Evolutionary conservation across 1,140 invertebrate species (phyloP).

Genomic region (Drosophila nebulosa): DNA sequence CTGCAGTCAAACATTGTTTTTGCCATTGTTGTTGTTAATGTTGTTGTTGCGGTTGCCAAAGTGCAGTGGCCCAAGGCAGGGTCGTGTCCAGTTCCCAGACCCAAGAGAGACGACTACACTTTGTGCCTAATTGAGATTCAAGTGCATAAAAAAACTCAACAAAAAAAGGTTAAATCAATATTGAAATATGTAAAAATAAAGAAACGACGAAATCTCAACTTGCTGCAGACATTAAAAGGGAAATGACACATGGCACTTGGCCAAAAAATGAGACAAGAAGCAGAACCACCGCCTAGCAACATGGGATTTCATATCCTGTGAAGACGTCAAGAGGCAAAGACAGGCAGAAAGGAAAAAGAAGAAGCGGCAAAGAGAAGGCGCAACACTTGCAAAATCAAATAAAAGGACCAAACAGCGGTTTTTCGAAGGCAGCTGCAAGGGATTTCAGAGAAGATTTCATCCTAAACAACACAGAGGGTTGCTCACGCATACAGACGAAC

Average conservation of each 20-base stretch:
- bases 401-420: constrained; percentile 35
- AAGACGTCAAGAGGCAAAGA: neutral
- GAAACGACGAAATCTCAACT: neutral
- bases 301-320: constrained; percentile 29
- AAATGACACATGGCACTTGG: neutral
- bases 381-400: constrained; percentile 75
- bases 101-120: constrained; percentile 7
- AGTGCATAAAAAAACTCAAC: constrained; percentile 40
- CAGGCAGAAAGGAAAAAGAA: neutral
- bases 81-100: constrained; percentile 38
- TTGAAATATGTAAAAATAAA: constrained; percentile 16
- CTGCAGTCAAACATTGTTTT: constrained; percentile 9
- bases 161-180: constrained; percentile 58
- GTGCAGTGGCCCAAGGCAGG: constrained; percentile 63
- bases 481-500: constrained; percentile 45
- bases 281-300: constrained; percentile 54
- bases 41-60: constrained; percentile 26
- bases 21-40: constrained; percentile 7
- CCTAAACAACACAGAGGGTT: constrained; percentile 47
- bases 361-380: constrained; percentile 10
- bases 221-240: neutral
- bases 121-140: constrained; percentile 69
- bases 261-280: constrained; percentile 16
- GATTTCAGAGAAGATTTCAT: constrained; percentile 48
- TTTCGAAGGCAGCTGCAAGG: constrained; percentile 54